phyloP scores from a whole-genome alignment of 2,888 invertebrate genomes.

The Crepidodera aurea region DNA sequence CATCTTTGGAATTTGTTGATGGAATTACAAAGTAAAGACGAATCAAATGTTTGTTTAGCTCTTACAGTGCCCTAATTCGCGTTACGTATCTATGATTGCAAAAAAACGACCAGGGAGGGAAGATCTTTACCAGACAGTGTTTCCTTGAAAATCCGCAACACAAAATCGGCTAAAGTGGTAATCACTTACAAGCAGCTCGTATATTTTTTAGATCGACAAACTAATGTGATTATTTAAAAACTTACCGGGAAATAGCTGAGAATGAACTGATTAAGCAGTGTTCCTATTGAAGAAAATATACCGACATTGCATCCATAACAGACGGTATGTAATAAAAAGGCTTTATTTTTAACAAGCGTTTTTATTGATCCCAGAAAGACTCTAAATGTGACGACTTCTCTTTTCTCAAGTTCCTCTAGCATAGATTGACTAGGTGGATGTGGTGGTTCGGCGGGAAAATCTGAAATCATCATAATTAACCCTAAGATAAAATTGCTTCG shows the following conservation, averaged over 20 bases:
- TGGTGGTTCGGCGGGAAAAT: conserved; percentile 66
- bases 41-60: too few relatives aligned
- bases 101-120: too few relatives aligned
- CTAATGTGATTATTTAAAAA: too few relatives aligned
- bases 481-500: not conserved
- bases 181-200: too few relatives aligned
- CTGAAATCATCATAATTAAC: conserved; percentile 55
- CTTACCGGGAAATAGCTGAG: conserved; percentile 79
- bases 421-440: conserved; percentile 67
- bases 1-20: too few relatives aligned
- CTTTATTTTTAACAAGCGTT: conserved; percentile 76
- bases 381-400: conserved; percentile 64
- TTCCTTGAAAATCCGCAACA: too few relatives aligned
- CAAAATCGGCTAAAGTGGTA: too few relatives aligned
- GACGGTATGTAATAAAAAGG: conserved; percentile 80
- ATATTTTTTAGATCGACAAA: too few relatives aligned
- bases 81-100: too few relatives aligned
- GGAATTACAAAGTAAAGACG: too few relatives aligned
- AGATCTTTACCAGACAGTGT: too few relatives aligned
- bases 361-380: conserved; percentile 72
- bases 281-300: conserved; percentile 94
- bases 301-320: conserved; percentile 94
- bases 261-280: conserved; percentile 87
- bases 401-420: conserved; percentile 64
- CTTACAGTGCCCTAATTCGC: too few relatives aligned